Conservation (phyloP, 2,797 vertebrate species). For the Ataeniobius toweri region DNA sequence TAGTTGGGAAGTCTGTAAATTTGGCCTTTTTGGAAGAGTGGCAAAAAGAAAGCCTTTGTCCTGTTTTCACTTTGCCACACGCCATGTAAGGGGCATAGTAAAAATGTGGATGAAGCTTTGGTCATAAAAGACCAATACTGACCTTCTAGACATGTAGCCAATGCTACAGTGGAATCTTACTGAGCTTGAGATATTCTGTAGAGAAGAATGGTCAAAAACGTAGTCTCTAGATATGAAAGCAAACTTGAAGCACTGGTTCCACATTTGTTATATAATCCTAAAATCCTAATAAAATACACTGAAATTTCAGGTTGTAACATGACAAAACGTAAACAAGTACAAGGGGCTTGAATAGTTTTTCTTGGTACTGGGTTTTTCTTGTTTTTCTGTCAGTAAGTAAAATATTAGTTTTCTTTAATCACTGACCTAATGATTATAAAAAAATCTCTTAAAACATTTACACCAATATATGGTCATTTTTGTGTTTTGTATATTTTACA, state of each 20-base stretch:
- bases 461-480: conserved; percentile 1
- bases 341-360: neutral
- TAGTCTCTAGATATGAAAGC: neutral
- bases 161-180: neutral
- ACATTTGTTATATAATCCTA: neutral
- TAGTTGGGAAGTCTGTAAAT: neutral
- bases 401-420: conserved; percentile 2
- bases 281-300: neutral
- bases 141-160: neutral
- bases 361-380: neutral
- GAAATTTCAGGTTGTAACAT: neutral
- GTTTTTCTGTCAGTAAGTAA: conserved; percentile 2
- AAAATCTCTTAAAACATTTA: neutral
- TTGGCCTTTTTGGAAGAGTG: neutral
- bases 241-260: neutral
- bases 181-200: neutral
- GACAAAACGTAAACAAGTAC: neutral
- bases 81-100: neutral
- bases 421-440: conserved; percentile 42
- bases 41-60: neutral
- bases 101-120: neutral
- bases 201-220: neutral
- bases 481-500: conserved; percentile 21
- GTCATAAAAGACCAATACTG: neutral
- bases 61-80: neutral